phyloP scores from a whole-genome alignment of 2,113 vertebrate species.

The Mobula birostris region DNA sequence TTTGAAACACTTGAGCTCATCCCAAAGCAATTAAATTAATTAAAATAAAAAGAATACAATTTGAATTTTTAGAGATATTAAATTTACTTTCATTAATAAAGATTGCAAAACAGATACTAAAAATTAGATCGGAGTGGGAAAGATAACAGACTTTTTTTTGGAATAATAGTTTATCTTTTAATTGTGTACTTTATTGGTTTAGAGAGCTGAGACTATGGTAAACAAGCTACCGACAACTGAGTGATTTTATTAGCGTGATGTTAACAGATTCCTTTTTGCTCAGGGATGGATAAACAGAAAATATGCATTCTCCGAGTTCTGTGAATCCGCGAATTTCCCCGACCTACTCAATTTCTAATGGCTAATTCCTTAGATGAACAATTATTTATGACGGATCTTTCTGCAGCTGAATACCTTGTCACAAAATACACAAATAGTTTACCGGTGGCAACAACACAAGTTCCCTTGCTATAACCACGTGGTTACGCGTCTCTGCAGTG shows the following conservation, averaged over 20 bases:
- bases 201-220: background rate
- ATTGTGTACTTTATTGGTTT: background rate
- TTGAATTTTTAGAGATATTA: background rate
- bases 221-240: background rate
- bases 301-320: background rate
- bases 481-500: background rate
- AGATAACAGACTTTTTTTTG: background rate
- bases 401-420: background rate
- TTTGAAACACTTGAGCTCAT: background rate
- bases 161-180: background rate
- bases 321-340: background rate
- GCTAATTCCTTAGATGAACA: background rate
- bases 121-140: background rate
- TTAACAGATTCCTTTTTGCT: background rate
- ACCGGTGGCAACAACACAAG: background rate
- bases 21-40: background rate
- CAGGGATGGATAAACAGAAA: background rate
- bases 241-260: too few species aligned
- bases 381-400: background rate
- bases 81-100: background rate
- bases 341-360: background rate
- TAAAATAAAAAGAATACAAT: background rate
- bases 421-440: background rate
- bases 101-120: background rate
- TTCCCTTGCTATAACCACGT: background rate